These are phyloP conservation scores for Marronus borbonicus DNA, from an alignment of 2,888 invertebrate species.

Conservation along the genomic window DNA sequence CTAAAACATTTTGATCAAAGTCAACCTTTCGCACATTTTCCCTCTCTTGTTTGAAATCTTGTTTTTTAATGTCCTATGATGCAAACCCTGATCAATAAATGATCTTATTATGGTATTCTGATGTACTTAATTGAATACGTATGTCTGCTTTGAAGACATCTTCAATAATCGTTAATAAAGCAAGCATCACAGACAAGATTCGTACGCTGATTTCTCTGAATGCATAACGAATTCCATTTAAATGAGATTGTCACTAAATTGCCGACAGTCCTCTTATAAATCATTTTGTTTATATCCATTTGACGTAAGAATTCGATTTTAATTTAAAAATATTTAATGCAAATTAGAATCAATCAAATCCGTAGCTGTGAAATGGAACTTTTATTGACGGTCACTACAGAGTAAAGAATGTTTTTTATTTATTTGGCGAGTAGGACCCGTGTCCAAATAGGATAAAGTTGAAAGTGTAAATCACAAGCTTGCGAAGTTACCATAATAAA, in stretches of 20 bases:
- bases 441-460: neutral
- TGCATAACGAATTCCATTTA: slow-evolving; percentile 38
- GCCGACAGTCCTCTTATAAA: slow-evolving; percentile 41
- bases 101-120: too few relatives aligned
- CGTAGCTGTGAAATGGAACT: slow-evolving; percentile 34
- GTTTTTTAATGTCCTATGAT: too few relatives aligned
- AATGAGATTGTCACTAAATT: slow-evolving; percentile 32
- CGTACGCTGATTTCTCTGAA: slow-evolving; percentile 3
- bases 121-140: slow-evolving; percentile 5
- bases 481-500: too few relatives aligned
- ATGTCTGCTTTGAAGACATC: neutral
- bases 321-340: slow-evolving; percentile 47
- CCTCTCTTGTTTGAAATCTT: too few relatives aligned
- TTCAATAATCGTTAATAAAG: slow-evolving; percentile 1
- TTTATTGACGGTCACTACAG: slow-evolving; percentile 36
- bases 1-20: too few relatives aligned
- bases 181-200: slow-evolving; percentile 3
- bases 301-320: slow-evolving; percentile 44
- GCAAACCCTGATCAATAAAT: too few relatives aligned
- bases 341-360: slow-evolving; percentile 49
- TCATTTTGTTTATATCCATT: slow-evolving; percentile 41
- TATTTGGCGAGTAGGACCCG: neutral
- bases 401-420: neutral
- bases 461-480: too few relatives aligned
- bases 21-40: too few relatives aligned